Conservation (phyloP, 2,113 vertebrate species). For the Bufo bufo region DNA sequence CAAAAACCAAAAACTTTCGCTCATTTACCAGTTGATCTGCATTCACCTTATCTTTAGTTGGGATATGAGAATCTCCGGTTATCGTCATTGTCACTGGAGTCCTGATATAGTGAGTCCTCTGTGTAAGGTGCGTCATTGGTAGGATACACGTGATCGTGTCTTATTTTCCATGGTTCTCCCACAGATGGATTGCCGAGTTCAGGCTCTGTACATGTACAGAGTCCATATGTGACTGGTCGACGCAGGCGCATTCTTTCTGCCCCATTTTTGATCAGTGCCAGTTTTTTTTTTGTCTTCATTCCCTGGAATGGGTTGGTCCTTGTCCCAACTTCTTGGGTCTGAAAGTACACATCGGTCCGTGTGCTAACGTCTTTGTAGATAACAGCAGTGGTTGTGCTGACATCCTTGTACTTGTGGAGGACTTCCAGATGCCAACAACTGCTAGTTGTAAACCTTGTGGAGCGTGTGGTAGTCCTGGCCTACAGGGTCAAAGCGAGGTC, state of each 20-base stretch:
- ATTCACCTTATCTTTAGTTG: neutral
- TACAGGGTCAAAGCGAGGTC: neutral
- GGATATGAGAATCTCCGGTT: too few relatives aligned
- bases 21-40: neutral
- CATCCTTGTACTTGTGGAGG: neutral
- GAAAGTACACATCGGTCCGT: slow-evolving; percentile 2
- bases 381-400: neutral
- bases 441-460: neutral
- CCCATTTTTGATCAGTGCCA: neutral
- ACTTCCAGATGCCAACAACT: neutral
- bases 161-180: slow-evolving; percentile 8
- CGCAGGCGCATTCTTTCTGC: neutral
- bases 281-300: neutral
- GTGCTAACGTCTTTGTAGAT: slow-evolving; percentile 22
- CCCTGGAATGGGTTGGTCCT: neutral
- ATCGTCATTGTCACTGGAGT: neutral
- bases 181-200: neutral
- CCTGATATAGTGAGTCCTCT: neutral
- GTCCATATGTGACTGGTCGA: neutral
- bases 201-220: neutral
- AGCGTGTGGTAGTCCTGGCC: too few relatives aligned
- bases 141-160: slow-evolving; percentile 15
- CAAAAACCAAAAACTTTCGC: neutral
- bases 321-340: neutral
- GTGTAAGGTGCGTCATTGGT: neutral